Evolutionary conservation across 2,797 vertebrate species (phyloP).

Genomic region (Enteromius afrohamiltoni): DNA sequence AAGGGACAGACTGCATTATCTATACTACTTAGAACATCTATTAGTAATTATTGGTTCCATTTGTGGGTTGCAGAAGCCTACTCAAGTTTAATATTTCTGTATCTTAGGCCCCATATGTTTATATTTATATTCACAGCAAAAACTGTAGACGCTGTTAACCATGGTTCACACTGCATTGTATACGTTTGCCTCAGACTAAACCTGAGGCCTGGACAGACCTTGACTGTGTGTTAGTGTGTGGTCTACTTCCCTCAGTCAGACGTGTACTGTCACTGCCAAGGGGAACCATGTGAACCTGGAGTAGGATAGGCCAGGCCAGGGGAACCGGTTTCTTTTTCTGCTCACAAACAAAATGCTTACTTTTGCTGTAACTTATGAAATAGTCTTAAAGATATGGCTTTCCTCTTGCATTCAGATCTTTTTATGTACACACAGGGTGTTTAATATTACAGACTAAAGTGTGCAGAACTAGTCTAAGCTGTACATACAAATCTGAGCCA

Average conservation of each 20-base stretch:
- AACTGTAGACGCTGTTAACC: conserved; percentile 10
- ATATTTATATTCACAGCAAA: conserved; percentile 26
- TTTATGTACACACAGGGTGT: background rate
- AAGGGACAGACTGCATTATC: background rate
- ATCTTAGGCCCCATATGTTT: background rate
- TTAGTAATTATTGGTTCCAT: background rate
- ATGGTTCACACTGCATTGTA: conserved; percentile 10
- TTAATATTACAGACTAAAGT: background rate
- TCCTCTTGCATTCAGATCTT: background rate
- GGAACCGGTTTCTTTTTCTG: background rate
- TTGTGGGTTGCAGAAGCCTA: background rate
- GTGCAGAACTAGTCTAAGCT: conserved; percentile 1
- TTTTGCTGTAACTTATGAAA: conserved; percentile 9
- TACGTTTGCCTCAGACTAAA: conserved; percentile 18
- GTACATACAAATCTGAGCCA: background rate
- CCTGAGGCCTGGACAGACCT: conserved; percentile 18
- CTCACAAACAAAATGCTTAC: background rate
- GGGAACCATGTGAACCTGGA: conserved; percentile 31
- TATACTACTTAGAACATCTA: background rate
- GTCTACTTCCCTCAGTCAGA: conserved; percentile 40
- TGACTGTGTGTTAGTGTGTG: conserved; percentile 42
- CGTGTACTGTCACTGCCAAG: conserved; percentile 26
- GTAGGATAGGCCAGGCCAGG: conserved; percentile 14
- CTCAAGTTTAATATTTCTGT: background rate
- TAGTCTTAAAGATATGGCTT: background rate